Conservation (phyloP, 2,797 vertebrate species). For the Onychomys arenicola region DNA sequence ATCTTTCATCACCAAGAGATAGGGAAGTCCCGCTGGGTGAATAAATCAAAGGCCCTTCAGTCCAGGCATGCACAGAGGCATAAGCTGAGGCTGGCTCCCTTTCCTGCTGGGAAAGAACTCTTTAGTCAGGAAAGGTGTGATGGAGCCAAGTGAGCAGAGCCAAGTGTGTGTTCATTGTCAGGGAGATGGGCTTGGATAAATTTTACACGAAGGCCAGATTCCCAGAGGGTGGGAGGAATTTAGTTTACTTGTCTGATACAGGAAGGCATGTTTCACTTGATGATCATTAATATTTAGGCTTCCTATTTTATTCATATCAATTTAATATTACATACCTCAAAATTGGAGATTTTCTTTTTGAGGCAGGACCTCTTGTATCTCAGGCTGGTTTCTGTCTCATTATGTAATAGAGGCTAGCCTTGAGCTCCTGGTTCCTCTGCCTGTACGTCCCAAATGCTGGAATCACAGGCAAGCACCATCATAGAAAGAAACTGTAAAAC, state of each 20-base stretch:
- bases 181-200: constrained; percentile 50
- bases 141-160: constrained; percentile 40
- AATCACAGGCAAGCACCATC: background rate
- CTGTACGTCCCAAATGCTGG: background rate
- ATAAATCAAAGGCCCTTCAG: constrained; percentile 36
- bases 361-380: background rate
- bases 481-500: background rate
- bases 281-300: background rate
- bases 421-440: background rate
- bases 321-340: constrained; percentile 48
- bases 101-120: constrained; percentile 55
- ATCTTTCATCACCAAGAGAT: constrained; percentile 61
- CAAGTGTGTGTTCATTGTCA: constrained; percentile 26
- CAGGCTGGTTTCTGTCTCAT: background rate
- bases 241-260: constrained; percentile 45
- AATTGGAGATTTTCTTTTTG: background rate
- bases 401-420: background rate
- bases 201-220: constrained; percentile 64
- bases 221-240: constrained; percentile 50
- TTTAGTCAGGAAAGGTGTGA: constrained; percentile 5
- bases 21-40: constrained; percentile 19
- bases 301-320: constrained; percentile 20
- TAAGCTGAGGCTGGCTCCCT: background rate
- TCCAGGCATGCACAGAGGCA: constrained; percentile 9
- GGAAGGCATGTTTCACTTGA: constrained; percentile 1